A percentile compares a stretch with the other conserved stretches of the same genome.
Evolutionary conservation across 2,797 vertebrate genomes (phyloP).

Genomic region (Acanthornis magna): DNA sequence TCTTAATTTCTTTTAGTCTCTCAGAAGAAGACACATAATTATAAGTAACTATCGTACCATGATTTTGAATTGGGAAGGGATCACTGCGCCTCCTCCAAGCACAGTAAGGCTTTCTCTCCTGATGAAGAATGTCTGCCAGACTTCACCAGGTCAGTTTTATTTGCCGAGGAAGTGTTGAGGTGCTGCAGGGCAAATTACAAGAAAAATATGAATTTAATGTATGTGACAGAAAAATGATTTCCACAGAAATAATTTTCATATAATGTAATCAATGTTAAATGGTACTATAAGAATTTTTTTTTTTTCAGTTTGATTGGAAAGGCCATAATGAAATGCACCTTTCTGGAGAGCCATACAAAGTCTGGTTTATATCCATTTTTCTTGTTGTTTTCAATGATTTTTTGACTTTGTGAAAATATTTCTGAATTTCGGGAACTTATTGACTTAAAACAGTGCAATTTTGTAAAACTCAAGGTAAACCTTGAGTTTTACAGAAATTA

Average conservation of each 20-base stretch:
- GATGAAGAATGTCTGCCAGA: background rate
- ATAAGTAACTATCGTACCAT: background rate
- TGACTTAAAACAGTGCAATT: background rate
- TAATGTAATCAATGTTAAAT: background rate
- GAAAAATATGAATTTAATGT: background rate
- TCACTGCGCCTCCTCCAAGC: background rate
- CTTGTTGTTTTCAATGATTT: background rate
- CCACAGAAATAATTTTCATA: background rate
- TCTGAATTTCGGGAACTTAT: background rate
- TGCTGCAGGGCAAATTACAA: background rate
- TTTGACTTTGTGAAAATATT: background rate
- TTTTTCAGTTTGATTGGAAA: background rate
- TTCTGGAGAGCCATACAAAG: background rate
- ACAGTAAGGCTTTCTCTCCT: background rate
- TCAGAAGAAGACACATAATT: background rate
- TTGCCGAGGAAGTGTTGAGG: background rate
- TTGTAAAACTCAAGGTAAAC: background rate
- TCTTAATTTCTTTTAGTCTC: background rate
- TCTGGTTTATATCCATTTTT: background rate
- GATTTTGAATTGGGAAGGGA: background rate
- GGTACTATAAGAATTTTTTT: background rate
- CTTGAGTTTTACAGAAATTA: background rate
- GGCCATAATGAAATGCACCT: background rate
- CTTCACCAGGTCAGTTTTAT: background rate
- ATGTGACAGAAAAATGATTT: background rate